Conservation (phyloP, 1,140 invertebrate genomes). For the Penaeus indicus region DNA sequence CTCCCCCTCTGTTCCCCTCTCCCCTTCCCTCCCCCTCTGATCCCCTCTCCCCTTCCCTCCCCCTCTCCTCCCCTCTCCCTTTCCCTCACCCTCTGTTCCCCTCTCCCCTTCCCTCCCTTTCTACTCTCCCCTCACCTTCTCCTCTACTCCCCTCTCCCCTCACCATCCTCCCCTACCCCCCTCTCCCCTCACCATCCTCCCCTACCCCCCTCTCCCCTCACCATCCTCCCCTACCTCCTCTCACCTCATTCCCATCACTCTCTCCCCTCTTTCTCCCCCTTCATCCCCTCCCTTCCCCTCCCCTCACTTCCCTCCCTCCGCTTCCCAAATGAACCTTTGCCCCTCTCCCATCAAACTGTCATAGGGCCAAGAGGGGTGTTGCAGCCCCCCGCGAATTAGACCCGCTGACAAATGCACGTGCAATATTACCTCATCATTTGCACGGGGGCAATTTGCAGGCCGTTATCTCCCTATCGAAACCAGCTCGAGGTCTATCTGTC, state of each 20-base stretch:
- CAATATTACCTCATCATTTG: conserved; percentile 42
- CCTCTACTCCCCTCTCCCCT: background rate
- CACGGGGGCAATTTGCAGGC: conserved; percentile 30
- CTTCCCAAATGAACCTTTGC: background rate
- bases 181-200: too few relatives aligned
- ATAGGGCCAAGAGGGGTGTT: background rate
- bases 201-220: background rate
- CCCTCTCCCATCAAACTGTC: conserved; percentile 31
- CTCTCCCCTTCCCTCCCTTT: background rate
- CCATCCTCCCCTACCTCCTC: background rate
- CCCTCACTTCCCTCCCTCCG: background rate
- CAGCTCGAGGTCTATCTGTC: background rate
- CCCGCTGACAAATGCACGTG: conserved; percentile 33
- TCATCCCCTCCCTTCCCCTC: background rate
- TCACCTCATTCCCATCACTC: background rate
- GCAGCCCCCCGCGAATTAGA: background rate
- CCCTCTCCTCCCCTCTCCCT: background rate
- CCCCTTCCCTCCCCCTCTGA: background rate
- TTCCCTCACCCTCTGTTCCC: background rate
- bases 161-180: background rate
- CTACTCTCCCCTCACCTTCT: background rate
- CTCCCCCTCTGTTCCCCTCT: background rate
- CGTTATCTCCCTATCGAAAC: conserved; percentile 15
- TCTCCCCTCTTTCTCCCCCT: background rate
- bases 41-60: background rate